These are phyloP conservation scores for Anguilla rostrata DNA, from an alignment of 2,113 vertebrate species.

Conservation along the genomic window DNA sequence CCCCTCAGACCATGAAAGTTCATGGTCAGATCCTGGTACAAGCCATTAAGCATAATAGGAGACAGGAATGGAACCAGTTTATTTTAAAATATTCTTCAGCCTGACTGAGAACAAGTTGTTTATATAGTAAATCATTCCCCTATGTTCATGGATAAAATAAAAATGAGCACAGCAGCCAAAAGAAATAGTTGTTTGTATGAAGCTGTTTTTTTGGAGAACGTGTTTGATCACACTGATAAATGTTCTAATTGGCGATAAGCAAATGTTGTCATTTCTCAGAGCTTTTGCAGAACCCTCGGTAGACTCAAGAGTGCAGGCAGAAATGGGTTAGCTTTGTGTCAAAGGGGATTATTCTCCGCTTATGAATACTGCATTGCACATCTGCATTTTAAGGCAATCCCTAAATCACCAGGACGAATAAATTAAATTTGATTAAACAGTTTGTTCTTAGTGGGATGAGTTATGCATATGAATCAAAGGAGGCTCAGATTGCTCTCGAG, in stretches of 20 bases:
- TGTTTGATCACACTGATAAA: not conserved
- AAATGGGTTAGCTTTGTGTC: not conserved
- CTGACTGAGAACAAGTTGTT: not conserved
- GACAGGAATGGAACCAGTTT: not conserved
- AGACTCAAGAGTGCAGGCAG: not conserved
- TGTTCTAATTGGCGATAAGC: not conserved
- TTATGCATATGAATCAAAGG: not conserved
- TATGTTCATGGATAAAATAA: not conserved
- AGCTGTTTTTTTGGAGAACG: not conserved
- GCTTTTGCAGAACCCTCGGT: not conserved
- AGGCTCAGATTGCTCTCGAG: not conserved
- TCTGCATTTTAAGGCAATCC: not conserved
- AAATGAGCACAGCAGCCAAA: not conserved
- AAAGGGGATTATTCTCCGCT: not conserved
- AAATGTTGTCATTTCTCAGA: not conserved
- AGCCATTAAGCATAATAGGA: not conserved
- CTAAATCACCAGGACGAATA: not conserved
- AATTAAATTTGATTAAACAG: not conserved
- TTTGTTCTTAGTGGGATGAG: not conserved
- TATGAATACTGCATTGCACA: conserved; percentile 4
- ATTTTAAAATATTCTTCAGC: not conserved
- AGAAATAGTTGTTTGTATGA: not conserved
- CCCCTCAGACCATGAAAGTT: not conserved
- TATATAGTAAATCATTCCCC: not conserved
- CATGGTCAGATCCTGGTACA: not conserved